Percentiles rank a stretch among this genome's conserved stretches.
phyloP scores from a whole-genome alignment of 2,888 invertebrate species.

The Lasioglossum villosulum region DNA sequence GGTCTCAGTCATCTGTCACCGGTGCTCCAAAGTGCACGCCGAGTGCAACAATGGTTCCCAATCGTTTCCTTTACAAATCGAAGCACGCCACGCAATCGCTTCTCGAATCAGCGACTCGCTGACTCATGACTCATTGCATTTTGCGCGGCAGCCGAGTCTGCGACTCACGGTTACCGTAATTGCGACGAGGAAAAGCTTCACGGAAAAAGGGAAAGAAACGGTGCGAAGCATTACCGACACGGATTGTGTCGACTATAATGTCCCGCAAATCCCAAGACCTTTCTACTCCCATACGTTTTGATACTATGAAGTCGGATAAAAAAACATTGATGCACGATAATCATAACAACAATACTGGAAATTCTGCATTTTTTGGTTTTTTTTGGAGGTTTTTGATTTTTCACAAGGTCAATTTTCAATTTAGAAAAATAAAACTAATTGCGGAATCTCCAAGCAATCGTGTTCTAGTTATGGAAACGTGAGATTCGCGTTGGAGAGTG shows the following conservation, averaged over 20 bases:
- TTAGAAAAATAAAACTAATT: background rate
- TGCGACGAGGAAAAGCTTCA: background rate
- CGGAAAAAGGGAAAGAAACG: background rate
- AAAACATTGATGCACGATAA: too few relatives aligned
- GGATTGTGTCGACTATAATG: background rate
- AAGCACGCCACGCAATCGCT: background rate
- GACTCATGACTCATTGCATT: conserved; percentile 42
- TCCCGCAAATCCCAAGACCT: background rate
- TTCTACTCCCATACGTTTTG: background rate
- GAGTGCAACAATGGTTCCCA: background rate
- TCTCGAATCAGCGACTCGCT: conserved; percentile 29
- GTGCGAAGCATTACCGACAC: background rate
- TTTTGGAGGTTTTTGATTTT: too few relatives aligned
- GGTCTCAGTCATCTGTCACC: background rate
- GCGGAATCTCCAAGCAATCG: background rate
- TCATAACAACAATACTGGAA: too few relatives aligned
- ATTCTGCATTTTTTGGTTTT: too few relatives aligned
- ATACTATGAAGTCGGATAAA: background rate
- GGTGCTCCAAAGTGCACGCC: background rate
- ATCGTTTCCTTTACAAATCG: conserved; percentile 22
- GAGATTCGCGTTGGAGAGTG: background rate
- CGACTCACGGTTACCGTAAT: conserved; percentile 20
- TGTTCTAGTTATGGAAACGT: background rate
- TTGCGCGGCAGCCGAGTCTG: conserved; percentile 39
- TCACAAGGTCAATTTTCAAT: too few relatives aligned